Percentiles rank a stretch among this genome's conserved stretches.
These are phyloP conservation scores for Verasper variegatus DNA, from an alignment of 2,113 vertebrate species.

Conservation along the genomic window DNA sequence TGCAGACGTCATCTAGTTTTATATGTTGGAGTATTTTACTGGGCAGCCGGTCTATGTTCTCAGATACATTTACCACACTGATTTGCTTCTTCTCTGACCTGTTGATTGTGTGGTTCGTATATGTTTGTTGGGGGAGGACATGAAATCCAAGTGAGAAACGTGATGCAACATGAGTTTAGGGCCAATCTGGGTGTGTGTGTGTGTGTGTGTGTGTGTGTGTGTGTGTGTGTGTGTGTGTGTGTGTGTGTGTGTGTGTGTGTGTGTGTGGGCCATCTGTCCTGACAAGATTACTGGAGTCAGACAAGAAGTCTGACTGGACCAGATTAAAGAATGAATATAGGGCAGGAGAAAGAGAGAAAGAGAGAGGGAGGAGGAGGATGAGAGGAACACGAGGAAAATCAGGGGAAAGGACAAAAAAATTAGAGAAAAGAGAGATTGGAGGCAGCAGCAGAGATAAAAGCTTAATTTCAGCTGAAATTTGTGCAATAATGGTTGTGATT, in stretches of 20 bases:
- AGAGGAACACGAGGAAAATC: constrained; percentile 8
- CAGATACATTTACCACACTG: constrained; percentile 5
- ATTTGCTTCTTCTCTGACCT: constrained; percentile 39
- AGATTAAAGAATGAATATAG: constrained; percentile 85
- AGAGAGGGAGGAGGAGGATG: neutral
- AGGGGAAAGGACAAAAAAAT: neutral
- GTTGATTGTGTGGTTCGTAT: constrained; percentile 6
- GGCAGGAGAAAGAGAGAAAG: constrained; percentile 68
- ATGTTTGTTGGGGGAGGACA: neutral
- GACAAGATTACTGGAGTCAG: constrained; percentile 84
- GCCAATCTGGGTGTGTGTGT: constrained; percentile 68
- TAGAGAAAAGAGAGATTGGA: constrained; percentile 1
- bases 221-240: constrained; percentile 38
- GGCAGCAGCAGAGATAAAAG: neutral
- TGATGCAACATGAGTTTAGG: constrained; percentile 48
- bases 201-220: neutral
- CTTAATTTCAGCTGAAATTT: neutral
- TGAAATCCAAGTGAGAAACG: constrained; percentile 41
- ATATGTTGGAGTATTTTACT: neutral
- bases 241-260: constrained; percentile 45
- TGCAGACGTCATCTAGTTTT: neutral
- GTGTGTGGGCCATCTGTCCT: constrained; percentile 81
- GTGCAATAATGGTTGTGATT: neutral
- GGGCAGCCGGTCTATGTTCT: neutral
- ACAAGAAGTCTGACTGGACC: constrained; percentile 81